Evolutionary conservation across 1,140 invertebrate genomes (phyloP), one percentile per base, ranked within the genome.

Genomic region (Anoplophora glabripennis): DNA sequence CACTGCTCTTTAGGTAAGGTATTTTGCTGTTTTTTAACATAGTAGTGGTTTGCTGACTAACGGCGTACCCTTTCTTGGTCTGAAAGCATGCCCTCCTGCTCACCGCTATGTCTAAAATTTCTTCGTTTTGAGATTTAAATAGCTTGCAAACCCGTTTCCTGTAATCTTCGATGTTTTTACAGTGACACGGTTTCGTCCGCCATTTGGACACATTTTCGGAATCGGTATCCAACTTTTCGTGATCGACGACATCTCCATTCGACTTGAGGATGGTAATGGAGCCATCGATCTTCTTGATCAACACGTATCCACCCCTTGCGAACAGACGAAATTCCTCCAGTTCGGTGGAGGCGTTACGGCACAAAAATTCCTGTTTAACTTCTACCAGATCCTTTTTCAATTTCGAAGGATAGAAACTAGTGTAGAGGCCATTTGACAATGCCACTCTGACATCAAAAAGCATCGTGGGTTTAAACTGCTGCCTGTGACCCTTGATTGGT

Each of bases 281-380:
- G 34, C 67, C 67, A 56, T 69, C 60, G 38, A 52, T 49, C 51
- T 65, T 67, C 40, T 67, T 69, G 10, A 66, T 63, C 33, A 67
- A 5, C 5, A 54, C 17, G 15, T 14, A 45, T 18, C 67, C 67
- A 53, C 59, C 57, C 37, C 44, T 55, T 4, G 46, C 59, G 45
- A 69, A 69, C 1, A 66, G 44, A 53, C 67, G 21, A 41, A 63
- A 69, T 46, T 62, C 57, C 57, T 69, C 67, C 18, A 55, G 38
- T 34, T 54, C 38, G 5, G 54, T 34, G 1, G 2, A 0, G 21
- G 21, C 12, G 8, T 48, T 34, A 35, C 57, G 12, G 14, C 28
- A 40, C 17, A 54, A 12, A 40, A 63, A 60, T 14, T 57, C 53
- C 48, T 69, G 67, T 51, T 64, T 64, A 2, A 67, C 48, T 44